phyloP scores from a whole-genome alignment of 2,113 vertebrate genomes.

The Podarcis raffonei region DNA sequence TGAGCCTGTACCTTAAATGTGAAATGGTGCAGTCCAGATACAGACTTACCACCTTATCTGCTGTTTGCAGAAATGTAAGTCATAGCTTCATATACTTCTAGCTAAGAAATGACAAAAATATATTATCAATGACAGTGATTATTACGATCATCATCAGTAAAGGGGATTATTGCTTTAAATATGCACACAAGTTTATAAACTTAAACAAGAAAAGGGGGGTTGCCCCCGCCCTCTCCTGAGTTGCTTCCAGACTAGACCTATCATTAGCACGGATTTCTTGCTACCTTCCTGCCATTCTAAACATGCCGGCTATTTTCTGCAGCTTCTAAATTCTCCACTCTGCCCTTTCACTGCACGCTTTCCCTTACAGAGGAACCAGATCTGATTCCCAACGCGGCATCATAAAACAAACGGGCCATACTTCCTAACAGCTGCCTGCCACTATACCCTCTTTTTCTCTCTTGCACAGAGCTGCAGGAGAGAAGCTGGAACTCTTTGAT shows the following conservation, averaged over 20 bases:
- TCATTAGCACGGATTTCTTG: not conserved
- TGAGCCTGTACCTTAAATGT: not conserved
- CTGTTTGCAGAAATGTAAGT: not conserved
- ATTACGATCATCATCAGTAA: not conserved
- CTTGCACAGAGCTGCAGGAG: conserved; percentile 25
- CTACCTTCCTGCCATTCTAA: conserved; percentile 17
- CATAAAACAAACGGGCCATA: conserved; percentile 39
- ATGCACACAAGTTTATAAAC: not conserved
- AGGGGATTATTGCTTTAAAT: not conserved
- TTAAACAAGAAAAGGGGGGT: not conserved
- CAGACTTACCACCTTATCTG: not conserved
- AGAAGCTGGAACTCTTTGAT: not conserved
- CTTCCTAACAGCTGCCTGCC: conserved; percentile 68
- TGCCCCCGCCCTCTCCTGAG: not conserved
- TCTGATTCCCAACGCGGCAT: conserved; percentile 50
- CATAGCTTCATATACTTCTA: not conserved
- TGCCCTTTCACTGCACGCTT: not conserved
- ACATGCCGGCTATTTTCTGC: conserved; percentile 33
- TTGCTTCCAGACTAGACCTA: not conserved
- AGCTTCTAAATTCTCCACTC: conserved; percentile 2
- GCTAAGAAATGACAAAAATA: not conserved
- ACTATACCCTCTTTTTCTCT: not conserved
- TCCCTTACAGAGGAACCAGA: conserved; percentile 17
- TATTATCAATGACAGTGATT: not conserved
- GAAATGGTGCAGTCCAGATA: not conserved